Percentiles rank a stretch among this genome's conserved stretches.
Conservation (phyloP, 2,113 vertebrate genomes). For the Lethenteron reissneri region DNA sequence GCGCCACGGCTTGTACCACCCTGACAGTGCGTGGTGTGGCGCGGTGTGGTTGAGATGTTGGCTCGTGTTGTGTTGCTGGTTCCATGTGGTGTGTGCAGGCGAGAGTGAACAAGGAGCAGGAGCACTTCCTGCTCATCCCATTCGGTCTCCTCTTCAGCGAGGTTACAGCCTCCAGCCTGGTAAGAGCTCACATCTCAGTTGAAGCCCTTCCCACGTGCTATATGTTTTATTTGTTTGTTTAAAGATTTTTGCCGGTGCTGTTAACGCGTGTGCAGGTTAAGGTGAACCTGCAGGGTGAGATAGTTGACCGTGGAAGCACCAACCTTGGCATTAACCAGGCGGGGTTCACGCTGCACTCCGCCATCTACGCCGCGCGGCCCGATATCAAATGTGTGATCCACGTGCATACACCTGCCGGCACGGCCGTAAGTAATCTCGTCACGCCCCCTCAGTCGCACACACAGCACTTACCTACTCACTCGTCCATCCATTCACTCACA, state of each 20-base stretch:
- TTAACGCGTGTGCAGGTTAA: slow-evolving; percentile 38
- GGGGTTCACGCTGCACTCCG: slow-evolving; percentile 63
- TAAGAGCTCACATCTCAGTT: slow-evolving; percentile 21
- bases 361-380: slow-evolving; percentile 65
- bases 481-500: no score
- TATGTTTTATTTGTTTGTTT: not conserved
- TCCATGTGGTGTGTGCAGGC: slow-evolving; percentile 25
- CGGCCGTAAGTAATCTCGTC: slow-evolving; percentile 31
- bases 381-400: slow-evolving; percentile 58
- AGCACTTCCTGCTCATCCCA: slow-evolving; percentile 73
- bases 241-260: not conserved
- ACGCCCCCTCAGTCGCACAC: no score
- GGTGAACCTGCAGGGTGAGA: slow-evolving; percentile 73
- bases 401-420: slow-evolving; percentile 54
- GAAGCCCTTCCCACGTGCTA: not conserved
- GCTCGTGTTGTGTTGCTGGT: not conserved
- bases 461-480: no score
- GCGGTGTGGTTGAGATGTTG: no score
- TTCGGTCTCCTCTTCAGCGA: slow-evolving; percentile 56
- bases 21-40: no score
- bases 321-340: slow-evolving; percentile 39
- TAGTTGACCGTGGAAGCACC: slow-evolving; percentile 68
- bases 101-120: slow-evolving; percentile 83
- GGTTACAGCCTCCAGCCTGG: slow-evolving; percentile 64
- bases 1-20: no score